These are phyloP conservation scores for Podarcis cretensis DNA, from an alignment of 2,113 vertebrate genomes.

Conservation along the genomic window DNA sequence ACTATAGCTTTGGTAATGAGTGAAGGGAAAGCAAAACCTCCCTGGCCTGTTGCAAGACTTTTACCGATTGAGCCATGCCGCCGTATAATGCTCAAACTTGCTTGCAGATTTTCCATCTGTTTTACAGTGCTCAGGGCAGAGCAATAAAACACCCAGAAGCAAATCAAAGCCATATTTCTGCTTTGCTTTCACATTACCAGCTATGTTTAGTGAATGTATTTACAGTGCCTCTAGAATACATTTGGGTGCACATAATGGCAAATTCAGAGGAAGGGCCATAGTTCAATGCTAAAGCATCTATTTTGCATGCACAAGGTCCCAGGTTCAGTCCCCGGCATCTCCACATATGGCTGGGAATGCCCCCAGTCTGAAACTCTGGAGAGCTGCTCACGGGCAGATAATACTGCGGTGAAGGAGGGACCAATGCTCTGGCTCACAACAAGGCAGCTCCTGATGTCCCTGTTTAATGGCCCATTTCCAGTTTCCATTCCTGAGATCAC, in stretches of 20 bases:
- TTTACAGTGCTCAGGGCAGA: constrained; percentile 45
- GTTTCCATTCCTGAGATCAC: constrained; percentile 39
- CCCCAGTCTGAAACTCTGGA: too few species aligned
- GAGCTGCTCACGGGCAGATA: too few species aligned
- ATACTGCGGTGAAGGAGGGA: too few species aligned
- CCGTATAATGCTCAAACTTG: constrained; percentile 44
- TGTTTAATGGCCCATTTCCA: constrained; percentile 52
- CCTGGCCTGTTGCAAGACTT: constrained; percentile 40
- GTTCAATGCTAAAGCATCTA: too few species aligned
- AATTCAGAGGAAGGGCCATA: constrained; percentile 10
- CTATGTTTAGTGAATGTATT: constrained; percentile 59
- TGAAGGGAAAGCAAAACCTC: constrained; percentile 29
- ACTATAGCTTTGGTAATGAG: constrained; percentile 33
- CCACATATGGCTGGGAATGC: too few species aligned
- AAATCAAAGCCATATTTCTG: constrained; percentile 59
- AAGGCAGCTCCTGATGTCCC: too few species aligned
- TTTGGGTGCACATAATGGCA: constrained; percentile 51
- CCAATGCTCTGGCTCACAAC: too few species aligned
- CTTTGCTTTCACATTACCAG: constrained; percentile 56
- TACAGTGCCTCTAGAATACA: constrained; percentile 57
- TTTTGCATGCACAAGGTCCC: too few species aligned
- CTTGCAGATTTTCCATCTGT: constrained; percentile 44
- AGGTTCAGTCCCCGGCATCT: too few species aligned
- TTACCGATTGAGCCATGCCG: constrained; percentile 40
- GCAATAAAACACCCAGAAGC: constrained; percentile 53